Percentiles rank a stretch among this genome's conserved stretches.
Evolutionary conservation across 2,888 invertebrate genomes (phyloP).

Genomic region (Dryadula phaetusa): DNA sequence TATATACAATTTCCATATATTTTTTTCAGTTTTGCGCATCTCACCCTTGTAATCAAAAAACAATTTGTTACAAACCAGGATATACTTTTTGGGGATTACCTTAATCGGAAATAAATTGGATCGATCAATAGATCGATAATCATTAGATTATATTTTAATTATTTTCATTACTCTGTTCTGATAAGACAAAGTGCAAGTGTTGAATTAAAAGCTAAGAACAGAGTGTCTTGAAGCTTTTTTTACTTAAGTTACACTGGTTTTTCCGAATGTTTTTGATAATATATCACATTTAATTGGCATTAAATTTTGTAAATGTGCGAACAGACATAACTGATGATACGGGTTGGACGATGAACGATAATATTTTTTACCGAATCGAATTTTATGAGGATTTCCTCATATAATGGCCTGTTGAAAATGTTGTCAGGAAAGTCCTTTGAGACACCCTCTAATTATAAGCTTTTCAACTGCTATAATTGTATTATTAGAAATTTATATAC

Average conservation of each 20-base stretch:
- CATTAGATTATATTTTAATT: too few species aligned
- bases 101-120: too few species aligned
- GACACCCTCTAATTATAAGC: slow-evolving; percentile 17
- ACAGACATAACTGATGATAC: slow-evolving; percentile 8
- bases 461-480: background rate
- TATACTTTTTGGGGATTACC: too few species aligned
- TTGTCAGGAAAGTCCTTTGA: slow-evolving; percentile 5
- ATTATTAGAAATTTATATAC: background rate
- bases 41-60: too few species aligned
- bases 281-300: slow-evolving; percentile 21
- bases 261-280: background rate
- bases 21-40: too few species aligned
- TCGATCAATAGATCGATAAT: too few species aligned
- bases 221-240: background rate
- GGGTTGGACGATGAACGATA: background rate
- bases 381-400: slow-evolving; percentile 5
- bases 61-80: too few species aligned
- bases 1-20: too few species aligned
- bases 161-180: too few species aligned
- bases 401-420: background rate
- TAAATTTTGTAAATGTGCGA: slow-evolving; percentile 16
- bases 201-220: background rate
- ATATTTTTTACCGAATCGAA: slow-evolving; percentile 7
- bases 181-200: too few species aligned
- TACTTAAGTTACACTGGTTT: background rate